Evolutionary conservation across 23 tunicate species (phyloP).

Genomic region (Halocynthia aurantium): DNA sequence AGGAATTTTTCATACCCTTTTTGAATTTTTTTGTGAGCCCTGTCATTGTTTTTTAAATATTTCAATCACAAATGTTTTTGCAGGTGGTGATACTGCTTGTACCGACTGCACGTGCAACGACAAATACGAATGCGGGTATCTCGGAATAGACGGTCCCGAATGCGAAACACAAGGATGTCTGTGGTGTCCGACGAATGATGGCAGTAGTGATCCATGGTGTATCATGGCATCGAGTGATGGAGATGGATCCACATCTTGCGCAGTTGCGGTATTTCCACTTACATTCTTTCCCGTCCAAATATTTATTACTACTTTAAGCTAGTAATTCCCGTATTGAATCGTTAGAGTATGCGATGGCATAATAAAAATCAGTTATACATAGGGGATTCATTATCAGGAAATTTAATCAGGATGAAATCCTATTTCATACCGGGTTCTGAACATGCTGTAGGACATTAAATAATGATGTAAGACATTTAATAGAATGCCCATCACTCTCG

Average conservation of each 20-base stretch:
- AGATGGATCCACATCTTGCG: not conserved
- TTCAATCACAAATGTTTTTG: not conserved
- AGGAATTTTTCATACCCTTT: not conserved
- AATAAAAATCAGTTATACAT: no score
- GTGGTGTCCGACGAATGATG: slow-evolving; percentile 64
- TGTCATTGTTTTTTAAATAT: not conserved
- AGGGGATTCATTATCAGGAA: no score
- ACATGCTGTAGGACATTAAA: no score
- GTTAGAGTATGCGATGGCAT: no score
- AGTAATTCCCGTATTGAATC: not conserved
- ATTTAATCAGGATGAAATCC: no score
- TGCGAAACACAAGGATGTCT: slow-evolving; percentile 71
- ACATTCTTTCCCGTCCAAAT: not conserved
- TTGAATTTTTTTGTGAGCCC: not conserved
- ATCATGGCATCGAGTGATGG: slow-evolving; percentile 36
- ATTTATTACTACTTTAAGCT: not conserved
- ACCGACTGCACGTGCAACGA: slow-evolving; percentile 17
- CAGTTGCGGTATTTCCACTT: not conserved
- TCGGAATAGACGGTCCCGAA: slow-evolving; percentile 44
- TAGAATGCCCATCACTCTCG: no score
- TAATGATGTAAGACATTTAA: no score
- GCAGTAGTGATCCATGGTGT: slow-evolving; percentile 85
- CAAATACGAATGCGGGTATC: slow-evolving; percentile 54
- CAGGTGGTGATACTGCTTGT: not conserved
- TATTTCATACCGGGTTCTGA: no score